Percentiles rank a stretch among this genome's conserved stretches.
phyloP scores from a whole-genome alignment of 2,797 vertebrate genomes.

The Salmo trutta region DNA sequence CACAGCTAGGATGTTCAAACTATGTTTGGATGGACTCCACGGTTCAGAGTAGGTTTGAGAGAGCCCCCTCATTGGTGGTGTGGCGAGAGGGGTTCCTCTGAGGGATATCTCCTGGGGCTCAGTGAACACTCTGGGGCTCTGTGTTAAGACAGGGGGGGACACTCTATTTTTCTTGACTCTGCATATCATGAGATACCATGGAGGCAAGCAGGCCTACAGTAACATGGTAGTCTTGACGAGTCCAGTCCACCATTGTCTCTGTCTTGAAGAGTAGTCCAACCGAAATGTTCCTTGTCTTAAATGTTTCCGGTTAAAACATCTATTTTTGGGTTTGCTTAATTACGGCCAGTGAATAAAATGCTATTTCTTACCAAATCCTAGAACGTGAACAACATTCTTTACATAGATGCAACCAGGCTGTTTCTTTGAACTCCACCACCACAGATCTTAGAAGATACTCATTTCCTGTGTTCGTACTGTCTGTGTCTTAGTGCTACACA shows the following conservation, averaged over 20 bases:
- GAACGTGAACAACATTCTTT: no score
- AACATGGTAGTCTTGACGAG: no score
- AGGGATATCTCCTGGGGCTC: neutral
- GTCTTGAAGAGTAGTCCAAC: neutral
- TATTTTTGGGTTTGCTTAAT: neutral
- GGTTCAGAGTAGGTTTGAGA: neutral
- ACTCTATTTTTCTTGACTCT: constrained; percentile 59
- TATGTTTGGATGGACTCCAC: no score
- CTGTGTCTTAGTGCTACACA: neutral
- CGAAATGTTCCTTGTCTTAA: neutral
- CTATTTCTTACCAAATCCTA: no score
- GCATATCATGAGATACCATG: constrained; percentile 53
- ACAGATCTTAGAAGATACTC: no score
- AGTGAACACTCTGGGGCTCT: constrained; percentile 30
- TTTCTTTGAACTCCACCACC: no score
- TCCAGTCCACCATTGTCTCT: no score
- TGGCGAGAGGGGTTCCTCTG: neutral
- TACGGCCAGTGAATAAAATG: no score
- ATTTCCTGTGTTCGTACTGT: neutral
- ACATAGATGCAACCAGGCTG: no score
- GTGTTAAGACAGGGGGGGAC: constrained; percentile 35
- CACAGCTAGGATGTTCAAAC: no score
- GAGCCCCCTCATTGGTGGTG: neutral
- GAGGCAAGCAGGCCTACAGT: neutral
- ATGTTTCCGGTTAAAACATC: neutral